phyloP scores from a whole-genome alignment of 30 jellyfish, hydroid and myxozoan genomes.

The Calvadosia cruxmelitensis region DNA sequence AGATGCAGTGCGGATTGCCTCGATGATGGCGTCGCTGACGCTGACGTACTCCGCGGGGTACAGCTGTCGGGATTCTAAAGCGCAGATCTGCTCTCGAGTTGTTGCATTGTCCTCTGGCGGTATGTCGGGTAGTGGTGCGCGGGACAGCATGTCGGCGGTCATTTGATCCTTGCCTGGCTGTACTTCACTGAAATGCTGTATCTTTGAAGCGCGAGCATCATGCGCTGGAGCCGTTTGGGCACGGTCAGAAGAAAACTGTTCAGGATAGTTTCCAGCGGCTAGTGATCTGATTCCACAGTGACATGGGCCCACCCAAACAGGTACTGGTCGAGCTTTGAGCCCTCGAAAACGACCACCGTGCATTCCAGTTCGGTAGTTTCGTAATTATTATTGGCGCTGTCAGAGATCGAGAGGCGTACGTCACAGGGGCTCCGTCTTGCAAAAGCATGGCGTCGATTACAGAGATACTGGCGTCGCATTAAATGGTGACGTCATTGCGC shows the following conservation, averaged over 20 bases:
- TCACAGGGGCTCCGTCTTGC: constrained; percentile 37
- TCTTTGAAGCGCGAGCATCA: constrained; percentile 31
- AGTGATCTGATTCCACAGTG: constrained; percentile 16
- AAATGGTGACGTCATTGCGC: constrained; percentile 6
- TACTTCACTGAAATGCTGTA: constrained; percentile 30
- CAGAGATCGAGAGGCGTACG: constrained; percentile 18
- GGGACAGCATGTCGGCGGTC: constrained; percentile 38
- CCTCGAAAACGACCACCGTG: constrained; percentile 5
- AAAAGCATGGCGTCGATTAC: constrained; percentile 21
- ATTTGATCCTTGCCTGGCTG: constrained; percentile 40
- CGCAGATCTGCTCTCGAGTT: too few relatives aligned
- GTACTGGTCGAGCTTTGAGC: constrained; percentile 3
- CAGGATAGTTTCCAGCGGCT: constrained; percentile 22
- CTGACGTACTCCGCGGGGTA: too few relatives aligned
- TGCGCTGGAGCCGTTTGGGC: constrained; percentile 24
- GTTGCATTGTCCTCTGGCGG: too few relatives aligned
- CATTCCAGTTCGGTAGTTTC: constrained; percentile 10
- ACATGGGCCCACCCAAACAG: constrained; percentile 17
- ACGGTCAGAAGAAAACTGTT: constrained; percentile 15
- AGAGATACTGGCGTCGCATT: constrained; percentile 11
- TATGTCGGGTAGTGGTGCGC: too few relatives aligned
- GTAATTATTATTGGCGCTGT: constrained; percentile 23
- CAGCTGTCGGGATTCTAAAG: too few relatives aligned
- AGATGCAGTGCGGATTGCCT: too few relatives aligned
- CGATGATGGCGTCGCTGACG: too few relatives aligned